Base-by-base conservation (phyloP, 1,140 invertebrate genomes). In the Zaprionus ghesquierei region DNA sequence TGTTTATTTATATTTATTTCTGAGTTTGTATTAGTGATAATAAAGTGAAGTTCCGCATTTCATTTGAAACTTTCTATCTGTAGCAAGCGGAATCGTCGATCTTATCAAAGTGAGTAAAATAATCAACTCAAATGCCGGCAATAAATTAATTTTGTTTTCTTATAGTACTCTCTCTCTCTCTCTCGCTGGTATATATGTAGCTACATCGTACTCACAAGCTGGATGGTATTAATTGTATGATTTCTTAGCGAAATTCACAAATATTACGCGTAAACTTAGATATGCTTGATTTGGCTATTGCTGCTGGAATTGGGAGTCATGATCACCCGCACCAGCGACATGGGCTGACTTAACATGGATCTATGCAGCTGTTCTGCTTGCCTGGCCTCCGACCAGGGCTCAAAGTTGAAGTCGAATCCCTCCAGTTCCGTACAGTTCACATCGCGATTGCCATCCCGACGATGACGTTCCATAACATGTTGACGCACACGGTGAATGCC, bases 401-500 rank as follows among this genome's bases (percentile, higher is more conserved):
- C 75, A n/a, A 96, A 93, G 70, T 94, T 92, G 0, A 94, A 92
- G 13, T 66, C 22, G 5, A 53, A 81, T 15, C 81, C 93, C 82
- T 3, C 93, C 93, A 35, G 95, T 81, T 51, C 94, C 92, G 38
- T 92, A 81, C 96, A 97, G 54, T 94, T 92, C 9, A 95, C 92
- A 8, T 95, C 92, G 0, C 93, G 93, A 92, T 97, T 97, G 2
- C 92, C 92, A n/a, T 90, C 49, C 1, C 90, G 92, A 0, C 94
- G 79, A 0, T 93, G 93, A 53, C 94, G 92, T 51, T 91, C 77
- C 95, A 99, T 98, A 0, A 98, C 96, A 75, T 95, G 92, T 6
- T 94, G 93, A 81, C 98, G 98, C 4, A 97, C 94, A 15, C 93
- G 91, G 18, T 94, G 93, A 2, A 98, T 93, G 3, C 94, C 93